Base-by-base conservation (phyloP, 2,888 invertebrate genomes). In the Clanis bilineata region DNA sequence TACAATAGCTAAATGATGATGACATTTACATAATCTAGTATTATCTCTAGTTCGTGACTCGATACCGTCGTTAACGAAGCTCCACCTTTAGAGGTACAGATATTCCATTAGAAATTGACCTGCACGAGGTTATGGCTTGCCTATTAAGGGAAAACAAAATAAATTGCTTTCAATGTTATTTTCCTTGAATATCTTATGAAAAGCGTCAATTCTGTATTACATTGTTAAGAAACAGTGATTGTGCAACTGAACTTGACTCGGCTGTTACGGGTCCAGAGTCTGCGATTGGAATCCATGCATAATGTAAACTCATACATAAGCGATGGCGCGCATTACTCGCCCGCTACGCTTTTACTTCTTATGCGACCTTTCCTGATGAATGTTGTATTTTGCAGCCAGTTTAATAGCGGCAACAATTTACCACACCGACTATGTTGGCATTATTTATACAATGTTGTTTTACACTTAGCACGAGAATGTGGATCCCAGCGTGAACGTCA, bases 251-350 rank as follows among this genome's bases (percentile, higher is more conserved):
- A 72, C 74, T 77, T 75, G 72, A 74, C 77, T 77, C 72, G 72
- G 76, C 79, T 82, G 82, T 85, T 83, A 85, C 77, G 72, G 71
- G 70, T 70, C 74, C 71, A 74, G 74, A 65, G 74, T 65, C 77
- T 74, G 73, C 79, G 79, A 82, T 82, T 80, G 83, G 82, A 82
- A 82, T 82, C 79, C 85, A 85, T 88, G 84, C 83, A 88, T 86
- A 86, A 88, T 88, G 80, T 78, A 79, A 71, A 72, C 82, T 86
- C 86, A 86, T 88, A 79, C 87, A 88, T 89, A 86, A 79, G 77
- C 80, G 82, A 85, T 83, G 81, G 79, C 77, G 80, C 79, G 73
- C 81, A 79, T 83, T 80, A 81, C 80, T 78, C 72, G 71, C 73
- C 67, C 70, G 72, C 76, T 72, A 77, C 72, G 78, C 71, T 77